Base-by-base conservation (phyloP, 2,888 invertebrate species). In the Luffia ferchaultella region DNA sequence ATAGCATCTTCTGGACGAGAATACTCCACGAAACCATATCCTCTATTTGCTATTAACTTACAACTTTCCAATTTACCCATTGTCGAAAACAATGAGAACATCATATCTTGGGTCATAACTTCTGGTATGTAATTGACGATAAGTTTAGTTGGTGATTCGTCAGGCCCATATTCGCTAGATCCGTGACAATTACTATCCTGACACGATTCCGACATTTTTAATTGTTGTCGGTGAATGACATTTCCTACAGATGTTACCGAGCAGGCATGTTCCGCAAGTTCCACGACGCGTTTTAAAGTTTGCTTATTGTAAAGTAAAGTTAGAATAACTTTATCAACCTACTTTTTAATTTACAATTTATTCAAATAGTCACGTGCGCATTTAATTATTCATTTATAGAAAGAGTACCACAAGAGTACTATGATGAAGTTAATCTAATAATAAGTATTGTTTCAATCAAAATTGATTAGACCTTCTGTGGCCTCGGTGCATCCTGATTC, bases 121-220 rank as follows among this genome's bases (percentile, higher is more conserved):
- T 85, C 85, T 65, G 85, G 85, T 76, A 85, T 85, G 73, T 85
- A 85, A 76, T 85, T 85, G 73, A 85, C 80, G 69, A 85, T 85
- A 73, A 85, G 84, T 73, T 85, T 85, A 60, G 85, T 85, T 62
- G 84, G 84, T 70, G 85, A 85, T 78, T 85, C 85, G 62, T 84
- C 84, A 60, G 83, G 74, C 67, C 83, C 76, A 79, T 69, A 79
- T 76, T 85, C 84, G 71, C 72, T 79, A 79, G 67, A 80, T 79
- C 79, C 84, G 73, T 84, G 84, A 83, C 84, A 83, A 57, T 55
- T 84, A 82, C 76, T 82, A 79, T 83, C 84, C 77, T 85, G 84
- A 85, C 84, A 85, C 84, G 84, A 83, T 78, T 84, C 84, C 84
- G 84, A 84, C 84, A 85, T 85, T 84, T 84, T 84, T 83, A 85